phyloP scores from a whole-genome alignment of 2,797 vertebrate species.

The Rhinichthys osculus region DNA sequence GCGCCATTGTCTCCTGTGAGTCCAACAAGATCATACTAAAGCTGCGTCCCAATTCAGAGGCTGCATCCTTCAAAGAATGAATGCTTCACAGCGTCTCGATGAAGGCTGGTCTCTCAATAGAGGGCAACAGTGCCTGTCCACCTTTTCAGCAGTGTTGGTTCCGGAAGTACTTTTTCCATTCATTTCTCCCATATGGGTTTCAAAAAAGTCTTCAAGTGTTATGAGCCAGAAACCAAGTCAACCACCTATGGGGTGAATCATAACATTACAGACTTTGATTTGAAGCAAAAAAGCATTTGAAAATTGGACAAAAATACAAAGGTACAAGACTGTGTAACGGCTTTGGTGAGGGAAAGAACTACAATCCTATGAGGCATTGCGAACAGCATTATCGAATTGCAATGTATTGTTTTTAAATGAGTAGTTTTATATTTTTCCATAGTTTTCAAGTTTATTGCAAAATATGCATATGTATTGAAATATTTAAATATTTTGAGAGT shows the following conservation, averaged over 20 bases:
- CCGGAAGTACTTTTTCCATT: too few species aligned
- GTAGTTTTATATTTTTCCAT: too few species aligned
- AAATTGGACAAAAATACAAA: background rate
- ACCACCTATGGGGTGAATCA: background rate
- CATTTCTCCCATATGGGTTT: background rate
- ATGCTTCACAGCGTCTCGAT: background rate
- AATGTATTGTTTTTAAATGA: too few species aligned
- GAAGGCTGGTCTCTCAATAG: background rate
- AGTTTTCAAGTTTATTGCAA: background rate
- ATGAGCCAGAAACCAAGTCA: background rate
- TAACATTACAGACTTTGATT: background rate
- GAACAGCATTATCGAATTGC: background rate
- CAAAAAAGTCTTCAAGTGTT: background rate
- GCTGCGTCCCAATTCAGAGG: background rate
- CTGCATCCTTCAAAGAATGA: background rate
- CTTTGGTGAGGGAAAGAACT: background rate
- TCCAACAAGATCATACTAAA: constrained; percentile 6
- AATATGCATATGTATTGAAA: background rate
- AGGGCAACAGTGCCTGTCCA: background rate
- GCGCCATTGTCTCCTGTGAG: constrained; percentile 43
- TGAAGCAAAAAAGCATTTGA: background rate
- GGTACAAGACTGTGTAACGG: background rate
- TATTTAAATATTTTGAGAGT: background rate
- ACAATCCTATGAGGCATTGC: background rate
- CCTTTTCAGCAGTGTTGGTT: background rate